Conservation (phyloP, 2,888 invertebrate species). For the Caenorhabditis parvicauda region DNA sequence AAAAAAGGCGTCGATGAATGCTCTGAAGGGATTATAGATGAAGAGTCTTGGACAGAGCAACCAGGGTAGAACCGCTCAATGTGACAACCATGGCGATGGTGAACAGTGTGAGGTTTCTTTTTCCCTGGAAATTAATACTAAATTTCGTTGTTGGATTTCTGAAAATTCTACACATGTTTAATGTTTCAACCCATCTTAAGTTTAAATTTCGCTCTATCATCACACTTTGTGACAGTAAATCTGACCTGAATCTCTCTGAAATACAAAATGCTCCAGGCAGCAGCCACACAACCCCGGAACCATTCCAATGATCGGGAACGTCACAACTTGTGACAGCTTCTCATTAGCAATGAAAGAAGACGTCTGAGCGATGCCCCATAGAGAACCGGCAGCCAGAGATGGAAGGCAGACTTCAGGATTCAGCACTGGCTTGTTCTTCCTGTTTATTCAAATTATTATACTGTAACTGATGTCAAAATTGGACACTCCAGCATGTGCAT, state of each 20-base stretch:
- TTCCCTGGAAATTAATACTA: conserved; percentile 37
- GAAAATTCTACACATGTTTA: too few species aligned
- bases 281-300: conserved; percentile 65
- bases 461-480: too few species aligned
- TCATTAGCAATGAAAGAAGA: conserved; percentile 67
- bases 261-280: conserved; percentile 65
- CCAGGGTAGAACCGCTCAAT: conserved; percentile 49
- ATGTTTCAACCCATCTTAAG: too few species aligned
- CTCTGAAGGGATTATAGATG: too few species aligned
- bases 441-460: too few species aligned
- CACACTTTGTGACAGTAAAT: too few species aligned
- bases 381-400: conserved; percentile 64
- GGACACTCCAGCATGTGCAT: too few species aligned
- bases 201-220: too few species aligned
- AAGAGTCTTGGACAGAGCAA: conserved; percentile 54
- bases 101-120: conserved; percentile 46
- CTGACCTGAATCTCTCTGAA: conserved; percentile 66
- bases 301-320: conserved; percentile 66
- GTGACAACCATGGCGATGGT: conserved; percentile 50
- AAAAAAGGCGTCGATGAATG: too few species aligned
- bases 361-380: conserved; percentile 67
- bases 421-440: conserved; percentile 64
- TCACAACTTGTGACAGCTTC: conserved; percentile 63
- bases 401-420: conserved; percentile 65
- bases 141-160: too few species aligned